Evolutionary conservation across 2,888 invertebrate species (phyloP).

Genomic region (Drosophila merina): DNA sequence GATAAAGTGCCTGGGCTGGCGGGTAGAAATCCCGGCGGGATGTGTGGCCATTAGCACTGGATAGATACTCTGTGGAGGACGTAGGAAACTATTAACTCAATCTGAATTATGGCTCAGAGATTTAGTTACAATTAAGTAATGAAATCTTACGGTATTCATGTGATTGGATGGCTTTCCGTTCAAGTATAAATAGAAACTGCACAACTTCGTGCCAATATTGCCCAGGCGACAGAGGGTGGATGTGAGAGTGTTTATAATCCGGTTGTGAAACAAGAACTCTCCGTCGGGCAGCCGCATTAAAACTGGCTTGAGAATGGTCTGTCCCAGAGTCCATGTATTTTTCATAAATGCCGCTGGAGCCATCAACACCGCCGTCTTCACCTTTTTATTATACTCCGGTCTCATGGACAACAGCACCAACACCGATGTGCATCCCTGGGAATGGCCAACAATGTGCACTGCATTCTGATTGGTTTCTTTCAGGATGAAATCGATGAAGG

Average conservation of each 20-base stretch:
- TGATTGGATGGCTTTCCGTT: not conserved
- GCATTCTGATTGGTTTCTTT: conserved; percentile 82
- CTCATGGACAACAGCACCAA: conserved; percentile 86
- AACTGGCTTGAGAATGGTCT: not conserved
- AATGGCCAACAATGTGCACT: conserved; percentile 87
- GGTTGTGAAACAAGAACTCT: not conserved
- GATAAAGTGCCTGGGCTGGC: conserved; percentile 58
- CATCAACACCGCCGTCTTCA: conserved; percentile 84
- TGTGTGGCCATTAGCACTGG: conserved; percentile 42
- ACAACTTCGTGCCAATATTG: not conserved
- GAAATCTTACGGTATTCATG: conserved; percentile 1
- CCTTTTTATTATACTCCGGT: conserved; percentile 85
- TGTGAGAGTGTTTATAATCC: not conserved
- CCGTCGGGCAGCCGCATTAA: not conserved
- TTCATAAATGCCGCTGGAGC: conserved; percentile 85
- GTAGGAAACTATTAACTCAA: no score
- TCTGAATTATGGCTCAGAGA: no score
- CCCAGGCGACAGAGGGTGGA: not conserved
- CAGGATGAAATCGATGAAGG: conserved; percentile 90
- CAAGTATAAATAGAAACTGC: not conserved
- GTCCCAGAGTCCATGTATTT: conserved; percentile 53
- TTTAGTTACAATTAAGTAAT: no score
- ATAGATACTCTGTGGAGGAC: conserved; percentile 33
- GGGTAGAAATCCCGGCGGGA: conserved; percentile 61
- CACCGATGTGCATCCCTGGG: conserved; percentile 85